Conservation (phyloP, 1,140 invertebrate species). For the Euura lappo region DNA sequence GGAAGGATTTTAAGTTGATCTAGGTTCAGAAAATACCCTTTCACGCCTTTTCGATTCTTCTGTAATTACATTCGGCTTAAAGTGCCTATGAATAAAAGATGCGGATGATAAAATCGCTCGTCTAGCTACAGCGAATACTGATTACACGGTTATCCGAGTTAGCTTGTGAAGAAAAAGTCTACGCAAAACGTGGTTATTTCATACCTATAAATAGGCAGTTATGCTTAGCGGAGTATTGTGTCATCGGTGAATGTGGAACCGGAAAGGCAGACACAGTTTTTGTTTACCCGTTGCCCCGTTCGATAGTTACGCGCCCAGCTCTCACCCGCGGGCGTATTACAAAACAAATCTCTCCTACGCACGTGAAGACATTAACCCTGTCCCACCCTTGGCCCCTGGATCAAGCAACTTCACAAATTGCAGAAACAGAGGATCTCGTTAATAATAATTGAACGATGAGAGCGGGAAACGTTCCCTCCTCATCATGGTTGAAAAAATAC, state of each 20-base stretch:
- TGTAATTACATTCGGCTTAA: no score
- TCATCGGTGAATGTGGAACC: slow-evolving; percentile 5
- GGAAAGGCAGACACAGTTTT: background rate
- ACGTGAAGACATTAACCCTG: background rate
- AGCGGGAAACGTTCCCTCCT: no score
- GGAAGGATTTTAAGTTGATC: background rate
- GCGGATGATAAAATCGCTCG: no score
- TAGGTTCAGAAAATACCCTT: no score
- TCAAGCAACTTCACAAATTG: no score
- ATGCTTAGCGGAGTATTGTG: background rate
- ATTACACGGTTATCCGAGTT: no score
- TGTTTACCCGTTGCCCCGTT: background rate
- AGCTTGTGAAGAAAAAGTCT: background rate
- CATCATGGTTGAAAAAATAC: no score
- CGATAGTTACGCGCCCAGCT: background rate
- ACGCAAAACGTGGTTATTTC: background rate
- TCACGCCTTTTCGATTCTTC: no score
- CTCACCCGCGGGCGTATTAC: background rate
- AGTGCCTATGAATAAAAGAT: no score
- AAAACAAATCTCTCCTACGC: background rate
- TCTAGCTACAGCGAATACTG: no score
- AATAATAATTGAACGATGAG: no score
- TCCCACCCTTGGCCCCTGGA: background rate
- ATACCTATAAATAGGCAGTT: slow-evolving; percentile 7
- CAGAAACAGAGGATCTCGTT: no score